Evolutionary conservation across 2,113 vertebrate genomes (phyloP).

Genomic region (Trematocara nigrifrons): DNA sequence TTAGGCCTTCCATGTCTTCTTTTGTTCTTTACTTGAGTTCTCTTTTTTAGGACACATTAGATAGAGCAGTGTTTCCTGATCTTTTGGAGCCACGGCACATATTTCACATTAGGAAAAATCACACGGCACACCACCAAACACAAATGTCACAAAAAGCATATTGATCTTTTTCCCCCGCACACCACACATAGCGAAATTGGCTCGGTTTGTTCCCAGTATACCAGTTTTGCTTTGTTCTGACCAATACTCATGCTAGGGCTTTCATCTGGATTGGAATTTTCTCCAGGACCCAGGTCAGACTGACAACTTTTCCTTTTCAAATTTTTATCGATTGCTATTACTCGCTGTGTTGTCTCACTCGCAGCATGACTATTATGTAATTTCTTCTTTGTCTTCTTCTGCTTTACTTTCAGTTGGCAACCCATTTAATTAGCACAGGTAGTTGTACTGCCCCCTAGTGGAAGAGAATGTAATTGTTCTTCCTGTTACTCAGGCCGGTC

Average conservation of each 20-base stretch:
- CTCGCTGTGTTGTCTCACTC: neutral
- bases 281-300: neutral
- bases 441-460: neutral
- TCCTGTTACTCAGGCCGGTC: neutral
- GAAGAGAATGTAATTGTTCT: neutral
- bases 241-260: neutral
- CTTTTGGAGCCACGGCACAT: neutral
- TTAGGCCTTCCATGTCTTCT: neutral
- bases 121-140: neutral
- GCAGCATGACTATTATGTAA: neutral
- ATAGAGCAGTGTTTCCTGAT: neutral
- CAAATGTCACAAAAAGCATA: neutral
- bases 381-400: neutral
- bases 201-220: neutral
- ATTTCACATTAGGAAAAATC: neutral
- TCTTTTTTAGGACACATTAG: neutral
- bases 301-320: neutral
- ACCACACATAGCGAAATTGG: neutral
- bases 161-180: rapidly evolving
- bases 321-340: neutral
- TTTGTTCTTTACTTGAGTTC: neutral
- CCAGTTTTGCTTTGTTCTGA: neutral
- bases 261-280: neutral
- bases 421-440: neutral
- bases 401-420: neutral